Evolutionary conservation across 2,888 invertebrate species (phyloP).

Genomic region (Tachina lurida): DNA sequence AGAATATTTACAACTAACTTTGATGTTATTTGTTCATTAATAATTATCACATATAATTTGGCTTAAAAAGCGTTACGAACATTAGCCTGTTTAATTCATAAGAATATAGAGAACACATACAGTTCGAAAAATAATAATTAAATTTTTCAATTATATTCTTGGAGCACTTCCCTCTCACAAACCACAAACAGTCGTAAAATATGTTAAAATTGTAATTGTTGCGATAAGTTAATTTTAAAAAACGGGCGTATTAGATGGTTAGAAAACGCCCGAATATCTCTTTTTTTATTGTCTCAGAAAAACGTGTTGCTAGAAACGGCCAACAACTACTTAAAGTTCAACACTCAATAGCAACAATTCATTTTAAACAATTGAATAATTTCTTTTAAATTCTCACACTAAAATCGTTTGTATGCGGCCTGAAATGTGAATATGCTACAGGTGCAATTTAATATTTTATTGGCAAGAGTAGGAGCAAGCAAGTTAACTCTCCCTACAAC

Average conservation of each 20-base stretch:
- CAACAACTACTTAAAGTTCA: slow-evolving; percentile 24
- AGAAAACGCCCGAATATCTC: slow-evolving; percentile 69
- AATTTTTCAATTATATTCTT: background rate
- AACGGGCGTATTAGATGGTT: slow-evolving; percentile 61
- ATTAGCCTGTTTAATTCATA: too few species aligned
- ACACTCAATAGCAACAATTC: slow-evolving; percentile 38
- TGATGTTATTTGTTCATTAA: too few species aligned
- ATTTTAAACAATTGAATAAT: slow-evolving; percentile 44
- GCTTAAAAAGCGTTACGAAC: too few species aligned
- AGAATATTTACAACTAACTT: too few species aligned
- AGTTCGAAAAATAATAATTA: too few species aligned
- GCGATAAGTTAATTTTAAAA: slow-evolving; percentile 42
- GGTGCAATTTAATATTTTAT: slow-evolving; percentile 26
- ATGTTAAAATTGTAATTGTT: slow-evolving; percentile 35
- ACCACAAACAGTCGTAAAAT: slow-evolving; percentile 26
- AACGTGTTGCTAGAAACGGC: slow-evolving; percentile 62
- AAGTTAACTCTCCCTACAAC: background rate
- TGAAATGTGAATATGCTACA: slow-evolving; percentile 21
- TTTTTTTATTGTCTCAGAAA: slow-evolving; percentile 59
- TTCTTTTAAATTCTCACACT: slow-evolving; percentile 41
- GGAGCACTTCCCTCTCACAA: slow-evolving; percentile 20
- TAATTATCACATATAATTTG: too few species aligned
- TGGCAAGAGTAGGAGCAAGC: background rate
- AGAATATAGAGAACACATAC: too few species aligned
- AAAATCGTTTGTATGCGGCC: background rate